phyloP scores from a whole-genome alignment of 2,888 invertebrate genomes.

The Apodemia duryi region DNA sequence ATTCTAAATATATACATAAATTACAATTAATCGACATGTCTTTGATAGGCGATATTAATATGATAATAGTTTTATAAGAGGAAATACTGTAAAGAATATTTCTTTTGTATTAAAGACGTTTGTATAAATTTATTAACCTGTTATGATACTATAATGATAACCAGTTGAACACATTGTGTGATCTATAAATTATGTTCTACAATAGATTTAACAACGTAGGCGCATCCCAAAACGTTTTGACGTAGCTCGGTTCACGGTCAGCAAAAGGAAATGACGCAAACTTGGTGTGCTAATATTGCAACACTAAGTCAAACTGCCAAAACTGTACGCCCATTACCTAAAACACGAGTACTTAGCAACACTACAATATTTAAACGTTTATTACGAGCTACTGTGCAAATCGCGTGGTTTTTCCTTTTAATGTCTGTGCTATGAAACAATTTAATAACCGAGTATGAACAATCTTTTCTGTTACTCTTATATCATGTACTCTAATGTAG shows the following conservation, averaged over 20 bases:
- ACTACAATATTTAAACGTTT: neutral
- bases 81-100: too few species aligned
- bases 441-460: neutral
- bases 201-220: slow-evolving; percentile 40
- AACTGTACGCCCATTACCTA: slow-evolving; percentile 20
- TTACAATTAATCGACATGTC: too few species aligned
- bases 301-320: slow-evolving; percentile 51
- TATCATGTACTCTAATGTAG: too few species aligned
- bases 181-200: too few species aligned
- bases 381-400: neutral
- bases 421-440: neutral
- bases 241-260: slow-evolving; percentile 76
- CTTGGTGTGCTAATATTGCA: slow-evolving; percentile 55
- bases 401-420: neutral
- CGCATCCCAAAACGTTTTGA: slow-evolving; percentile 66
- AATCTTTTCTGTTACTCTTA: too few species aligned
- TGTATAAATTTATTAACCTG: too few species aligned
- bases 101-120: too few species aligned
- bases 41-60: too few species aligned
- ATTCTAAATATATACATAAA: too few species aligned
- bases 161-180: too few species aligned
- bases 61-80: too few species aligned
- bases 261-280: slow-evolving; percentile 75
- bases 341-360: neutral
- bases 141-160: too few species aligned